Percentiles rank a stretch among this genome's conserved stretches.
phyloP scores from a whole-genome alignment of 2,888 invertebrate species.

The Meganola albula region DNA sequence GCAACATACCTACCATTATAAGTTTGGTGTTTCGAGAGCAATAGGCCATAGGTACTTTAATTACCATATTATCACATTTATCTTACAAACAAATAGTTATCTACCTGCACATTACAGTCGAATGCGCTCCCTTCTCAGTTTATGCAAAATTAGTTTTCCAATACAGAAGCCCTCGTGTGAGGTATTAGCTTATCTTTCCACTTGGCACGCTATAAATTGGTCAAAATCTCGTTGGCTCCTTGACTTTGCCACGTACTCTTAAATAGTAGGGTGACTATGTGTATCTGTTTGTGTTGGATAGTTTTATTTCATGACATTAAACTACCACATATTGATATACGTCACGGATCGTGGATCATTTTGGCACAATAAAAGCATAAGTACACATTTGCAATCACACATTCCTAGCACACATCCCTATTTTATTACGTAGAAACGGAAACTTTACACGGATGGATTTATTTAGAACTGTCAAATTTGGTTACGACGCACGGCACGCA shows the following conservation, averaged over 20 bases:
- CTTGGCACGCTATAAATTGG: slow-evolving; percentile 77
- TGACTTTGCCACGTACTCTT: slow-evolving; percentile 60
- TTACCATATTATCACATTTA: slow-evolving; percentile 10
- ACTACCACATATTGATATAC: background rate
- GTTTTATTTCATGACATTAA: background rate
- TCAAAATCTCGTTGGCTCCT: slow-evolving; percentile 74
- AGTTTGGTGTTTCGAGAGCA: no score
- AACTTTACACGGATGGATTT: no score
- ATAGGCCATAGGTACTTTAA: slow-evolving; percentile 1
- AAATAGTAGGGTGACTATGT: slow-evolving; percentile 43
- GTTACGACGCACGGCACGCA: no score
- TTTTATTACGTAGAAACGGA: no score
- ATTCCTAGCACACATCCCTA: no score
- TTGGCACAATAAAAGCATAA: no score
- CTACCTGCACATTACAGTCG: slow-evolving; percentile 32
- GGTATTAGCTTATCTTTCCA: slow-evolving; percentile 76
- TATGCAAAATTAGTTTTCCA: slow-evolving; percentile 73
- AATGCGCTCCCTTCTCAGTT: slow-evolving; percentile 41
- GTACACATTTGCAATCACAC: no score
- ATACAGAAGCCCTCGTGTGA: slow-evolving; percentile 55
- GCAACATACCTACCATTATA: no score
- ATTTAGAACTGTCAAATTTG: no score
- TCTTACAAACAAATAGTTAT: slow-evolving; percentile 18
- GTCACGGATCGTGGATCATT: no score
- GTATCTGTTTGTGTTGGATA: background rate